These are phyloP conservation scores for Caenorhabditis sp. DNA, from an alignment of 2,888 invertebrate species.

Conservation along the genomic window DNA sequence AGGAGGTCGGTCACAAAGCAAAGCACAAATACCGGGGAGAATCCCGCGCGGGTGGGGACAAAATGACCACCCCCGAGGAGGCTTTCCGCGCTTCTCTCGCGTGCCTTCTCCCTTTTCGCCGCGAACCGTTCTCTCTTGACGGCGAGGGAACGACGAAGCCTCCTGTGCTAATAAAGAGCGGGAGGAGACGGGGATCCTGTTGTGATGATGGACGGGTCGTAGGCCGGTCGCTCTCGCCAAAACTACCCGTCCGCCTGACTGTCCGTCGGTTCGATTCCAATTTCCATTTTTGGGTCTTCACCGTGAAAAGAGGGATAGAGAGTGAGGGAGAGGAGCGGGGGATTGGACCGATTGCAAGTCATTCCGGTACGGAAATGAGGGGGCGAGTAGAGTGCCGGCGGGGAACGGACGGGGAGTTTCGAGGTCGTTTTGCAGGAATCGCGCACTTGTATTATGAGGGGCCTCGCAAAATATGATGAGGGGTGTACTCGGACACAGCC, in stretches of 20 bases:
- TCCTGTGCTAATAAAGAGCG: conserved; percentile 42
- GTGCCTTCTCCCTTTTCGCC: too few relatives aligned
- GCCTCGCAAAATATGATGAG: too few relatives aligned
- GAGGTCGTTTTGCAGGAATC: conserved; percentile 18
- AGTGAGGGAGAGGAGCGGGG: conserved; percentile 5
- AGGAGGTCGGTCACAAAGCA: too few relatives aligned
- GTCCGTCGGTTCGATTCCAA: not conserved
- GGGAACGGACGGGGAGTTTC: conserved; percentile 18
- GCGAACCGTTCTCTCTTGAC: conserved; percentile 16
- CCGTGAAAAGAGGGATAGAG: not conserved
- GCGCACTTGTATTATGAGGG: not conserved
- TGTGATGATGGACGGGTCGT: conserved; percentile 11
- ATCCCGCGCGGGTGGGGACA: too few relatives aligned
- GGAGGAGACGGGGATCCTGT: conserved; percentile 25
- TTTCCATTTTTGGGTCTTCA: conserved; percentile 39
- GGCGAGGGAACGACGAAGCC: not conserved
- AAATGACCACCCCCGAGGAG: too few relatives aligned
- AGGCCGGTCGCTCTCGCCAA: conserved; percentile 4
- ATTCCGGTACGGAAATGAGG: conserved; percentile 1
- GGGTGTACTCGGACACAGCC: too few relatives aligned
- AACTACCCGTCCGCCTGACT: not conserved
- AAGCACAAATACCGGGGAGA: too few relatives aligned
- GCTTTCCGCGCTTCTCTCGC: too few relatives aligned
- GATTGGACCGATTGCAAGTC: too few relatives aligned
- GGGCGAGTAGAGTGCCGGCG: conserved; percentile 10